Conservation (phyloP, 2,797 vertebrate genomes). For the Micromesistius poutassou region DNA sequence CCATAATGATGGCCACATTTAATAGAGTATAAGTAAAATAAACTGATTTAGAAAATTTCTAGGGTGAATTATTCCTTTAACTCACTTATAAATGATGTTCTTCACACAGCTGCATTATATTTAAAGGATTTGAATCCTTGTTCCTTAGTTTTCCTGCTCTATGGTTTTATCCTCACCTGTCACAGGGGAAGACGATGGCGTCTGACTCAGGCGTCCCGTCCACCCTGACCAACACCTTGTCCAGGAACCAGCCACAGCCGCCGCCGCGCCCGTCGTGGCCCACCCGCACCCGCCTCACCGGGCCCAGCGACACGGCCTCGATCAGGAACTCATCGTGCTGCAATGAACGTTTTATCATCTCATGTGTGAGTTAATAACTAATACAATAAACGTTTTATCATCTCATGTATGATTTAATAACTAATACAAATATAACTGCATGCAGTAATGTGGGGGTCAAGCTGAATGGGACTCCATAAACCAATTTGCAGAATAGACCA, state of each 20-base stretch:
- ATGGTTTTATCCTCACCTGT: conserved; percentile 74
- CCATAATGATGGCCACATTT: too few species aligned
- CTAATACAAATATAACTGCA: too few species aligned
- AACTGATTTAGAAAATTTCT: too few species aligned
- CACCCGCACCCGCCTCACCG: conserved; percentile 83
- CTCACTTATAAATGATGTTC: background rate
- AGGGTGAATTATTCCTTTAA: too few species aligned
- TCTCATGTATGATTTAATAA: background rate
- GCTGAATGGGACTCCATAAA: too few species aligned
- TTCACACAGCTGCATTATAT: background rate
- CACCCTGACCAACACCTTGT: conserved; percentile 91
- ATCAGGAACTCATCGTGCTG: conserved; percentile 95
- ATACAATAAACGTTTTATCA: too few species aligned
- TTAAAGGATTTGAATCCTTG: background rate
- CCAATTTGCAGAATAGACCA: too few species aligned
- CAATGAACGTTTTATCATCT: background rate
- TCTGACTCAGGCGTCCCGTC: conserved; percentile 88
- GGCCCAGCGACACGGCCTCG: conserved; percentile 85
- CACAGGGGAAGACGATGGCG: conserved; percentile 88
- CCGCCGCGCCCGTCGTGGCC: conserved; percentile 92
- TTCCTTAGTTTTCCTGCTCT: background rate
- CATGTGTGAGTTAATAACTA: background rate
- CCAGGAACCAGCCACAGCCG: conserved; percentile 94
- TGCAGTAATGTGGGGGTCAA: too few species aligned
- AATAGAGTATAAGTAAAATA: too few species aligned